Percentiles rank a stretch among this genome's conserved stretches.
Evolutionary conservation across 1,140 invertebrate species (phyloP).

Genomic region (Zaprionus inermis): DNA sequence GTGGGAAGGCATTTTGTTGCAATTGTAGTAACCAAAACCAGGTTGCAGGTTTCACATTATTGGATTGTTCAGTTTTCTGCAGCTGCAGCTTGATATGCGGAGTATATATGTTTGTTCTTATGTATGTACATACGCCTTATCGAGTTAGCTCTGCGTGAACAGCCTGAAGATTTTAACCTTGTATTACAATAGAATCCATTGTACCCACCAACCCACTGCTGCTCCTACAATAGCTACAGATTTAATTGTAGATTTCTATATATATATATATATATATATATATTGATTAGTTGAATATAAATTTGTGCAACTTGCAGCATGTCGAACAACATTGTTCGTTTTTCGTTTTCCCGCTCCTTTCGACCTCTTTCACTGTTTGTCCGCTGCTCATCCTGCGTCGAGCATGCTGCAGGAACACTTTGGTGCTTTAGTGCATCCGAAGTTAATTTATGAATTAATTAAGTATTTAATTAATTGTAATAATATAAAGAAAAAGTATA

Average conservation of each 20-base stretch:
- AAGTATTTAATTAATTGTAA: slow-evolving; percentile 11
- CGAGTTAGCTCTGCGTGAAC: neutral
- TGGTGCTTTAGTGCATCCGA: slow-evolving; percentile 17
- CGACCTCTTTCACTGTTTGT: neutral
- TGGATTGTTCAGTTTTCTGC: neutral
- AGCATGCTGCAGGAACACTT: slow-evolving; percentile 10
- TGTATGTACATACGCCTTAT: neutral
- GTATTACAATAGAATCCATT: neutral
- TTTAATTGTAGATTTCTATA: slow-evolving; percentile 24
- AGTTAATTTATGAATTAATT: slow-evolving; percentile 18
- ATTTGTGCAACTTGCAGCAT: slow-evolving; percentile 27
- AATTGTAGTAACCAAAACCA: too few species aligned
- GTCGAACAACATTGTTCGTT: neutral
- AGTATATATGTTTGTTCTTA: too few species aligned
- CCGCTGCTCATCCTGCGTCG: neutral
- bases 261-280: slow-evolving; percentile 33
- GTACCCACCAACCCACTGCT: neutral
- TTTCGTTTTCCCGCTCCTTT: neutral
- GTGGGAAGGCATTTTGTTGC: slow-evolving; percentile 22
- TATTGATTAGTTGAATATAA: slow-evolving; percentile 29
- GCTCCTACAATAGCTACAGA: slow-evolving; percentile 8
- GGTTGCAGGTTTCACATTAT: slow-evolving; percentile 19
- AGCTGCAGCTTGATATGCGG: neutral
- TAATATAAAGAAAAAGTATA: slow-evolving; percentile 13
- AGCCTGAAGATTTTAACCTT: neutral